These are phyloP conservation scores for Myiagra hebetior DNA, from an alignment of 2,113 vertebrate species.

Conservation along the genomic window DNA sequence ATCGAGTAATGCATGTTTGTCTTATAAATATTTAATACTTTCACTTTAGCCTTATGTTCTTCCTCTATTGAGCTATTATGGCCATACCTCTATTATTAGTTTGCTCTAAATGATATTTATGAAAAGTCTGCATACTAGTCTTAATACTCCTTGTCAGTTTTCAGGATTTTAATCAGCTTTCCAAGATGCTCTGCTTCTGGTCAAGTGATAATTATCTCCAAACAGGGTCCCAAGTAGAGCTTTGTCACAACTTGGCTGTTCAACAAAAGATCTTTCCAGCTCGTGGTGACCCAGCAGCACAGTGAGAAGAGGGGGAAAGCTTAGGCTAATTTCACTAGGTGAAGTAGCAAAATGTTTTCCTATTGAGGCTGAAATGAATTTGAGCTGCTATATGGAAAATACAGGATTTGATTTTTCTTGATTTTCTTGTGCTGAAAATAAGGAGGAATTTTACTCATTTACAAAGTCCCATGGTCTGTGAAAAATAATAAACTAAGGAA, in stretches of 20 bases:
- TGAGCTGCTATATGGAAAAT: neutral
- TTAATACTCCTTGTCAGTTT: neutral
- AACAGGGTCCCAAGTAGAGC: neutral
- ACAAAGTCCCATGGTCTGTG: neutral
- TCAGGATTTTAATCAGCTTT: neutral
- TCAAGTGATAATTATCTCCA: neutral
- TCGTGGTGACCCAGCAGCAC: neutral
- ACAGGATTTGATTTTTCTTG: neutral
- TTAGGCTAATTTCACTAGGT: neutral
- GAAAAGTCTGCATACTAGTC: neutral
- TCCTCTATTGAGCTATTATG: neutral
- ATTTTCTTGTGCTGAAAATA: neutral
- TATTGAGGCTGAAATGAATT: neutral
- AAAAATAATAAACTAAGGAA: neutral
- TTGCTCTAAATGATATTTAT: neutral
- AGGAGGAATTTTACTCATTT: neutral
- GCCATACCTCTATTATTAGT: neutral
- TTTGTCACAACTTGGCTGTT: neutral
- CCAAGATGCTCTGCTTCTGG: neutral
- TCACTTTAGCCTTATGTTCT: neutral
- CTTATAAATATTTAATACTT: neutral
- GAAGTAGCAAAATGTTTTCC: neutral
- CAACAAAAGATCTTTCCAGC: neutral
- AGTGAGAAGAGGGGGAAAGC: neutral
- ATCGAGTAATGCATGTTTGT: neutral